These are phyloP conservation scores for Anarrhichthys ocellatus DNA, from an alignment of 2,113 vertebrate species.

Conservation along the genomic window DNA sequence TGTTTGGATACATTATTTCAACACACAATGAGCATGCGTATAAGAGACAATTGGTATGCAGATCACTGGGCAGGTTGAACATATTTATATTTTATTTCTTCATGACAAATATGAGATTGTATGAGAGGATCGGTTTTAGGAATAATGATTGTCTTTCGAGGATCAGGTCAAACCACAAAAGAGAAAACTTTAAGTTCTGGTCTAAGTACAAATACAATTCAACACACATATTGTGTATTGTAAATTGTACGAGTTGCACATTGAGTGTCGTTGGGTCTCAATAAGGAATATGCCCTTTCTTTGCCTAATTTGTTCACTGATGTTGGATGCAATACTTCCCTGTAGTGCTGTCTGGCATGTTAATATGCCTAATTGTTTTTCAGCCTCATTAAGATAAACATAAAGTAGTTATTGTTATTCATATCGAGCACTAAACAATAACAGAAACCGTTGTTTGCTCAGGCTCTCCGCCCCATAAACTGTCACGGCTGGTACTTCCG, in stretches of 20 bases:
- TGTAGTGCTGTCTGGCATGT: background rate
- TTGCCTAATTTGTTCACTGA: background rate
- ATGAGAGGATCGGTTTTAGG: background rate
- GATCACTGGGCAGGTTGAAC: background rate
- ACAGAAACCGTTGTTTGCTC: constrained; percentile 28
- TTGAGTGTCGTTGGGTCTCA: background rate
- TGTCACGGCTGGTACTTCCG: constrained; percentile 24
- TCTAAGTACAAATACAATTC: no score
- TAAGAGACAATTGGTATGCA: background rate
- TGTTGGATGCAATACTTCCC: background rate
- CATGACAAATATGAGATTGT: background rate
- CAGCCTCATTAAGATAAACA: background rate
- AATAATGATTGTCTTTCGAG: no score
- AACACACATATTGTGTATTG: no score
- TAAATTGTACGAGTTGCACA: background rate
- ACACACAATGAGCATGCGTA: background rate
- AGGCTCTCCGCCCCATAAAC: constrained; percentile 13
- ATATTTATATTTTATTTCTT: background rate
- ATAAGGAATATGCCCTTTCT: background rate
- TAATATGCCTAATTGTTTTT: background rate
- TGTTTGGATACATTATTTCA: background rate
- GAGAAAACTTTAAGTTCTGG: no score
- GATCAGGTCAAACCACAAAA: no score
- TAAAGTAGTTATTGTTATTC: constrained; percentile 13
- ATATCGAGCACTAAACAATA: constrained; percentile 9